Conservation (phyloP, 2,797 vertebrate genomes). For the Antennarius maculatus region DNA sequence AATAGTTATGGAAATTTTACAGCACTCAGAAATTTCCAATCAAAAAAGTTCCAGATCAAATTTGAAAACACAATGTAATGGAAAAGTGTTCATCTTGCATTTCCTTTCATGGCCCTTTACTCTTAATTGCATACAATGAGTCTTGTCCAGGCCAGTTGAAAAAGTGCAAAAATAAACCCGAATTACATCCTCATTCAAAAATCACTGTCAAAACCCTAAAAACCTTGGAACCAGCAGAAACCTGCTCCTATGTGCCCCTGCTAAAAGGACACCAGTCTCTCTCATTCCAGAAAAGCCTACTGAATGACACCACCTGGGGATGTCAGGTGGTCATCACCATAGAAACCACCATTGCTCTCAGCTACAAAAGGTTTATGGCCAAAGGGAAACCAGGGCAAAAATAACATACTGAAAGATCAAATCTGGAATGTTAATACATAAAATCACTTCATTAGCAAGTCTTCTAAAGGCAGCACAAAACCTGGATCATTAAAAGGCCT, state of each 20-base stretch:
- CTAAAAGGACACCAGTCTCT: slow-evolving; percentile 58
- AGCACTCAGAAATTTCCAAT: not conserved
- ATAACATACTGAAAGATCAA: slow-evolving; percentile 47
- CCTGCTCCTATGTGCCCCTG: slow-evolving; percentile 5
- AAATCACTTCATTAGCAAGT: not conserved
- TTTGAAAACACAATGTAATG: not conserved
- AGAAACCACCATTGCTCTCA: slow-evolving; percentile 72
- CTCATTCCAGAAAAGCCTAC: slow-evolving; percentile 80
- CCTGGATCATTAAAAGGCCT: not conserved
- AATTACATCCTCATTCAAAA: slow-evolving; percentile 6
- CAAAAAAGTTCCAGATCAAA: not conserved
- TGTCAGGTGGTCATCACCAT: slow-evolving; percentile 79
- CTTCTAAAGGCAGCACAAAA: not conserved
- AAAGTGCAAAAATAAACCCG: not conserved
- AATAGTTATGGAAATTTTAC: no score
- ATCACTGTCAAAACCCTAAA: slow-evolving; percentile 9
- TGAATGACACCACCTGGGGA: slow-evolving; percentile 79
- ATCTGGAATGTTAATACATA: slow-evolving; percentile 1
- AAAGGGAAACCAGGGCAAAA: slow-evolving; percentile 72
- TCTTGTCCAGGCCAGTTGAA: not conserved
- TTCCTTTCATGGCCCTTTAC: not conserved
- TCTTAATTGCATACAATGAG: not conserved
- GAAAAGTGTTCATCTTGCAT: not conserved
- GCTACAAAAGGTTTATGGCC: slow-evolving; percentile 70
- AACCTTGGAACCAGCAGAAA: slow-evolving; percentile 41